phyloP scores from a whole-genome alignment of 2,888 invertebrate species.

The Taenaris catops region DNA sequence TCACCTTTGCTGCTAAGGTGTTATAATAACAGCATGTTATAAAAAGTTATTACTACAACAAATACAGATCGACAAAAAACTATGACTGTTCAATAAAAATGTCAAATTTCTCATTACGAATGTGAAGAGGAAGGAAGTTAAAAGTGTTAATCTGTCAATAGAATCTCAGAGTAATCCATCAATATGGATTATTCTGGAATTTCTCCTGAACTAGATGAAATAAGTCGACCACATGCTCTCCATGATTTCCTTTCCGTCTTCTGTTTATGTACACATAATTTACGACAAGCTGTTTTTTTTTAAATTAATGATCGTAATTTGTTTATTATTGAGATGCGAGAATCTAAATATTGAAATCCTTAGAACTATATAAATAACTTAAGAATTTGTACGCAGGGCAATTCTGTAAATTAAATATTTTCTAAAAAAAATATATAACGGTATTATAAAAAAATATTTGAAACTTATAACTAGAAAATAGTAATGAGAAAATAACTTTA shows the following conservation, averaged over 20 bases:
- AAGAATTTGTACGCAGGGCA: too few relatives aligned
- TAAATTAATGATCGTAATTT: background rate
- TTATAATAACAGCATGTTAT: too few relatives aligned
- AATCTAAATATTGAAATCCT: too few relatives aligned
- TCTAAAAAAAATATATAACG: too few relatives aligned
- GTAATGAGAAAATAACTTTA: too few relatives aligned
- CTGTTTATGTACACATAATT: conserved; percentile 11
- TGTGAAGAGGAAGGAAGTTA: conserved; percentile 15
- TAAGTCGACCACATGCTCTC: conserved; percentile 14
- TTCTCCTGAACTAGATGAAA: conserved; percentile 10
- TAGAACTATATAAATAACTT: too few relatives aligned
- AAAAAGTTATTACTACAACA: too few relatives aligned
- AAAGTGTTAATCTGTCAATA: conserved; percentile 18
- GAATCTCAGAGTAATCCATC: background rate
- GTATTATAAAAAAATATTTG: too few relatives aligned
- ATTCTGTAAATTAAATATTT: too few relatives aligned
- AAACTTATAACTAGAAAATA: too few relatives aligned
- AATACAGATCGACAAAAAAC: too few relatives aligned
- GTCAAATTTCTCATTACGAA: conserved; percentile 1
- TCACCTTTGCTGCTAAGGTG: too few relatives aligned
- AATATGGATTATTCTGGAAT: conserved; percentile 6
- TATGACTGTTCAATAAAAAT: conserved; percentile 4
- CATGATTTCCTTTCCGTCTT: conserved; percentile 16
- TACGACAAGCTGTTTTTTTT: conserved; percentile 13
- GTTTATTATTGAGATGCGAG: background rate